Conservation (phyloP, 2,888 invertebrate species). For the Ganaspis brasiliensis region DNA sequence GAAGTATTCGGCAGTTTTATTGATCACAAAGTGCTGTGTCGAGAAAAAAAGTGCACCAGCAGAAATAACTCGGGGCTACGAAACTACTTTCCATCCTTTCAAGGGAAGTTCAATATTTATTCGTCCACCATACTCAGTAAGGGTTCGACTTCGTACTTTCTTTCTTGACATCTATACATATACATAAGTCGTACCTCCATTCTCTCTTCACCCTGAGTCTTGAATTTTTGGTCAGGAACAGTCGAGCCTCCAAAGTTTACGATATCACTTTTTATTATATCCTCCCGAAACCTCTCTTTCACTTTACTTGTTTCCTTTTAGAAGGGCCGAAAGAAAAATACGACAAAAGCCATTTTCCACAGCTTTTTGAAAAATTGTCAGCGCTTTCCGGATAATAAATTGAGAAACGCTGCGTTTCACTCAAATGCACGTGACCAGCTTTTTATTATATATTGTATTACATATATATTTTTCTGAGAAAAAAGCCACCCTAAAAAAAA, state of each 20-base stretch:
- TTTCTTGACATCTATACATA: neutral
- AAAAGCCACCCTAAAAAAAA: no score
- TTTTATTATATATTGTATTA: neutral
- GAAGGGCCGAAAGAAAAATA: neutral
- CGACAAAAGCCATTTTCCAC: conserved; percentile 23
- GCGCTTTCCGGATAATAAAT: conserved; percentile 21
- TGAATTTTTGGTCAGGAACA: conserved; percentile 35
- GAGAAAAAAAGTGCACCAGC: conserved; percentile 33
- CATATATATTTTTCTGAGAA: neutral
- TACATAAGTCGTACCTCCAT: neutral
- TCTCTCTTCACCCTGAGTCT: neutral
- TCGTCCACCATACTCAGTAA: conserved; percentile 31
- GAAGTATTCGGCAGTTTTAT: conserved; percentile 16
- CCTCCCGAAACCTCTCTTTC: conserved; percentile 15
- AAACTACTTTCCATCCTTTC: conserved; percentile 39
- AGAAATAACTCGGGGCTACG: conserved; percentile 21
- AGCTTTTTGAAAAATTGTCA: conserved; percentile 32
- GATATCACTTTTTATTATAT: conserved; percentile 19
- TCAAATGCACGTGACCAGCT: conserved; percentile 18
- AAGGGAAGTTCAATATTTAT: conserved; percentile 42
- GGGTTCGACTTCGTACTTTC: conserved; percentile 7
- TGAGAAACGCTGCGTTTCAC: conserved; percentile 10
- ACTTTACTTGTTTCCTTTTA: conserved; percentile 37
- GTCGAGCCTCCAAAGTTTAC: conserved; percentile 46
- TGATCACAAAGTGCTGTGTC: conserved; percentile 40